Base-by-base conservation (phyloP, 2,113 vertebrate species). In the Hemicordylus capensis region DNA sequence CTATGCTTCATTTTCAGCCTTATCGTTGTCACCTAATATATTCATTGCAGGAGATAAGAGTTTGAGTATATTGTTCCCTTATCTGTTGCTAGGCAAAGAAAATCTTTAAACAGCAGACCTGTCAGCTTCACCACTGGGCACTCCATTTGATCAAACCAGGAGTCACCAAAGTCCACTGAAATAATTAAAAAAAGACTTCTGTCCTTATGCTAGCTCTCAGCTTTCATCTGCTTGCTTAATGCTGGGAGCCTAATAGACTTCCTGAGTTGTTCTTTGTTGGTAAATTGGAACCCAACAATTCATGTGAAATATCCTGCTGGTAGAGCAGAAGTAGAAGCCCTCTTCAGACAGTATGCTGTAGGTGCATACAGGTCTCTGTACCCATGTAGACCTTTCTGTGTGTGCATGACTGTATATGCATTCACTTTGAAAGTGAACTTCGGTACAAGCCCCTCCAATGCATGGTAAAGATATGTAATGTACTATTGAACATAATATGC, bases 41-140 rank as follows among this genome's bases (percentile, higher is more conserved):
- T 84, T 89, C 48, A 67, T 78, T 72, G 2, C 2, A 83, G 2
- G 46, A 22, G 15, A 83, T 81, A 91, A 76, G 31, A 14, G 80
- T 72, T 61, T 70, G 54, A 92, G 80, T 61, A 78, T 88, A 88
- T 81, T 79, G 3, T 76, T 51, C 54, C 74, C 72, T 4, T 72
- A 88, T 92, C 87, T 89, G 12, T 66, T 89, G 69, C 88, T 89
- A 92, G 34, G 39, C 72, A 59, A 69, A 83, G 48, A 75, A 94
- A 93, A 92, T 90, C 85, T 85, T 86, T 91, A 78, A 90, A 72
- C 39, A 83, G 54, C 7, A 67, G 84, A 89, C 39, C 31, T 87
- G 31, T 76, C 75, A 82, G 15, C 51, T 87, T 93, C 39, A 22
- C 81, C 66, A 80, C 34, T 89, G 76, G 88, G 70, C 46, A 37